Conservation (phyloP, 1,140 invertebrate genomes). For the Cecropterus lyciades region DNA sequence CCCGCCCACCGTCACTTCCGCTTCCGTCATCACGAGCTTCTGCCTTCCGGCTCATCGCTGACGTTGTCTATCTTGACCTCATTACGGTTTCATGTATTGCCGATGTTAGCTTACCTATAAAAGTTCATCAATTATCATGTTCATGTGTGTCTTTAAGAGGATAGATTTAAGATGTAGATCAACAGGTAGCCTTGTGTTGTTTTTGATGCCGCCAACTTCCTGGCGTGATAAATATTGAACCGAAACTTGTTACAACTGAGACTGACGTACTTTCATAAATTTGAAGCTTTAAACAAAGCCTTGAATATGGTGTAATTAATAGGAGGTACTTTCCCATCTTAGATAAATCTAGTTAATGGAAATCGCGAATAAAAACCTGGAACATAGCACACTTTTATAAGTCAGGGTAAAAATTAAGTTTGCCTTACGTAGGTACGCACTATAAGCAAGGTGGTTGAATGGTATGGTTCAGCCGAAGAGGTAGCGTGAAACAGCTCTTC, state of each 20-base stretch:
- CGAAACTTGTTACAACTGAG: neutral
- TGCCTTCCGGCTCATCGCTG: slow-evolving; percentile 22
- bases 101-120: neutral
- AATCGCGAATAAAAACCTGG: neutral
- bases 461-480: no score
- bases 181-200: no score
- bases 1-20: slow-evolving; percentile 78
- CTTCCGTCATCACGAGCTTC: slow-evolving; percentile 60
- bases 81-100: neutral
- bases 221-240: neutral
- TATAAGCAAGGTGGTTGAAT: no score
- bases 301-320: slow-evolving; percentile 1
- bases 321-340: neutral
- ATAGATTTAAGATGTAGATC: no score
- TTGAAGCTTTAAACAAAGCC: neutral
- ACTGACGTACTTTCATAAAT: neutral
- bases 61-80: slow-evolving; percentile 4
- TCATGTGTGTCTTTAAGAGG: no score
- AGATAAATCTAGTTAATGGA: neutral
- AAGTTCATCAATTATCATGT: no score
- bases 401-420: no score
- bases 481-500: no score
- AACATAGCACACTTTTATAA: no score
- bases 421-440: no score
- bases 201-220: neutral